phyloP scores from a whole-genome alignment of 37 sponge, comb jelly and placozoan species.

The Agelas oroides region DNA sequence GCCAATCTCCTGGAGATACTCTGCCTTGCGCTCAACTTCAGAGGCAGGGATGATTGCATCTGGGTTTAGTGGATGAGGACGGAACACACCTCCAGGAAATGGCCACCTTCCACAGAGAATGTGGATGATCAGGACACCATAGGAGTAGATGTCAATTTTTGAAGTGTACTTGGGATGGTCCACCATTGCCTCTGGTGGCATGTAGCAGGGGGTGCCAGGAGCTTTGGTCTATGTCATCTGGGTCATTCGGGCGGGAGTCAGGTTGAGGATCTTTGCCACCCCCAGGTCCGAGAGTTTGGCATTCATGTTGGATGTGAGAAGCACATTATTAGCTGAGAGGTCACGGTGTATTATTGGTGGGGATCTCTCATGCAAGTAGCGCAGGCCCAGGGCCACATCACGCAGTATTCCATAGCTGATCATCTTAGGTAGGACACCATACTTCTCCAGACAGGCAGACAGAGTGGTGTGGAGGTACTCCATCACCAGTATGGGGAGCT shows the following conservation, averaged over 20 bases:
- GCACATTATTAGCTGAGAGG: constrained; percentile 46
- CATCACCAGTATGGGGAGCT: constrained; percentile 18
- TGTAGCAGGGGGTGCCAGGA: constrained; percentile 38
- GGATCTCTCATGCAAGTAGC: constrained; percentile 24
- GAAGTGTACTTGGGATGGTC: background rate
- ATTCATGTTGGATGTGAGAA: constrained; percentile 5
- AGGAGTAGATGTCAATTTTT: constrained; percentile 36
- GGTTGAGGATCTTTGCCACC: constrained; percentile 21
- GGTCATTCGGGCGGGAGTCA: constrained; percentile 21
- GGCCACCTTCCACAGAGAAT: constrained; percentile 18
- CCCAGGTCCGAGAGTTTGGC: constrained; percentile 55
- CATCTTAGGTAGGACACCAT: background rate
- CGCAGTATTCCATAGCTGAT: constrained; percentile 8
- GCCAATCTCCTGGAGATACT: constrained; percentile 9
- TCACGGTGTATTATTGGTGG: constrained; percentile 51
- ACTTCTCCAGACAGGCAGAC: constrained; percentile 13
- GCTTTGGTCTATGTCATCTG: background rate
- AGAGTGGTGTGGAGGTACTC: constrained; percentile 25
- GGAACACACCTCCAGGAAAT: constrained; percentile 12
- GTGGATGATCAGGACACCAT: constrained; percentile 42
- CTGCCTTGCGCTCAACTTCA: constrained; percentile 1
- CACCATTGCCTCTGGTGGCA: constrained; percentile 50
- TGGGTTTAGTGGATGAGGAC: too few species aligned
- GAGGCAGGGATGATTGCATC: background rate
- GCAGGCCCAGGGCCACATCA: constrained; percentile 37